phyloP scores from a whole-genome alignment of 2,113 vertebrate species.

The Coregonus clupeaformis region DNA sequence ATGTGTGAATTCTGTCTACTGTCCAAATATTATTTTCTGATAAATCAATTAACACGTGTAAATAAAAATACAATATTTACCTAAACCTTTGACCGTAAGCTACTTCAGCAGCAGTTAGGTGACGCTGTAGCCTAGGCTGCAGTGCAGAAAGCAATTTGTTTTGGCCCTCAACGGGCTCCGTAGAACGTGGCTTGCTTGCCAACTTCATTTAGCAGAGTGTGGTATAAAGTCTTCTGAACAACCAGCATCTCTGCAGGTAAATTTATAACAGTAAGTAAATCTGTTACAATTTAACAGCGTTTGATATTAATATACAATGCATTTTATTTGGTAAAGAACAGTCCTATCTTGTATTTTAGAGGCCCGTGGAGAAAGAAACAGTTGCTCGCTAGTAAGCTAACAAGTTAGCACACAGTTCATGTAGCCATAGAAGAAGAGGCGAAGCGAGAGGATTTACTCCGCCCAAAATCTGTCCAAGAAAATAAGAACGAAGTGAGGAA shows the following conservation, averaged over 20 bases:
- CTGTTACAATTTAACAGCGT: background rate
- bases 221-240: background rate
- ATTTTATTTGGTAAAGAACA: too few species aligned
- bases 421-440: too few species aligned
- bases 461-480: too few species aligned
- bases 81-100: background rate
- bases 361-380: too few species aligned
- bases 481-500: too few species aligned
- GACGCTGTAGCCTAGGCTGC: background rate
- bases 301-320: background rate
- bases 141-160: background rate
- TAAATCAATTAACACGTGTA: background rate
- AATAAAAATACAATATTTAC: background rate
- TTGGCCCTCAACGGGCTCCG: constrained; percentile 45
- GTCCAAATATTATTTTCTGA: background rate
- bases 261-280: constrained; percentile 1
- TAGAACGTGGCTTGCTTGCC: constrained; percentile 55
- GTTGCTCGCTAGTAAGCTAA: too few species aligned
- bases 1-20: too few species aligned
- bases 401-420: too few species aligned
- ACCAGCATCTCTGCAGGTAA: background rate
- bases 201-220: constrained; percentile 45
- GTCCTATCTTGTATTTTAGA: too few species aligned
- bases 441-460: too few species aligned
- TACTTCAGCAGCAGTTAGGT: background rate